Base-by-base conservation (phyloP, 2,797 vertebrate species). In the Brotogeris chrysoptera region DNA sequence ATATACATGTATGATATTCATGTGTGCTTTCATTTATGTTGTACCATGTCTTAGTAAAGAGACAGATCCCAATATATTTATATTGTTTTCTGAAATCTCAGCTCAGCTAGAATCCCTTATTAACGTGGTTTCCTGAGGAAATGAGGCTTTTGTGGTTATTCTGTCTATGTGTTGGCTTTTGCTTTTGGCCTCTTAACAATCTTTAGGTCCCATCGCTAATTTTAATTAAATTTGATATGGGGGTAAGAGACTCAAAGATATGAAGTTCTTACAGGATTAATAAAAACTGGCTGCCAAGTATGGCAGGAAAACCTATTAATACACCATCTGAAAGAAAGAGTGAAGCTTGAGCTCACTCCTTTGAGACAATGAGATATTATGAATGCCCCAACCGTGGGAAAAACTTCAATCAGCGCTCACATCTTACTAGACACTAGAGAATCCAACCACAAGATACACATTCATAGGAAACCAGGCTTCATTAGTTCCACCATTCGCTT, bases 311-410 rank as follows among this genome's bases (percentile, higher is more conserved):
- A 93, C 77, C 86, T 93, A 84, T 94, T 93, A 93, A 86, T 90
- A 81, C 59, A 84, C 8, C 5, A 63, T 95, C 66, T 92, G 88
- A 93, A 95, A 93, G 88, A 76, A 91, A 72, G 88, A 88, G 49
- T 34, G 74, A 77, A 38, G 66, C 83, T 86, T 88, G 77, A 94
- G 92, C 92, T 95, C 50, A 38, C 63, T 90, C 23, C 86, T 93
- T 81, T 79, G 63, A 95, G 86, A 95, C 95, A 95, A 95, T 81
- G 73, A 93, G 88, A 73, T 90, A 93, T 88, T 95, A 96, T 93
- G 92, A 97, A 97, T 95, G 92, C 96, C 96, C 93, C 88, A 88
- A 96, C 93, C 92, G 90, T 97, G 96, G 94, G 96, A 97, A 97
- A 96, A 95, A 94, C 70, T 96, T 97, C 93, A 96, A 92, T 97